Base-by-base conservation (phyloP, 2,888 invertebrate species). In the Caenorhabditis sp. region DNA sequence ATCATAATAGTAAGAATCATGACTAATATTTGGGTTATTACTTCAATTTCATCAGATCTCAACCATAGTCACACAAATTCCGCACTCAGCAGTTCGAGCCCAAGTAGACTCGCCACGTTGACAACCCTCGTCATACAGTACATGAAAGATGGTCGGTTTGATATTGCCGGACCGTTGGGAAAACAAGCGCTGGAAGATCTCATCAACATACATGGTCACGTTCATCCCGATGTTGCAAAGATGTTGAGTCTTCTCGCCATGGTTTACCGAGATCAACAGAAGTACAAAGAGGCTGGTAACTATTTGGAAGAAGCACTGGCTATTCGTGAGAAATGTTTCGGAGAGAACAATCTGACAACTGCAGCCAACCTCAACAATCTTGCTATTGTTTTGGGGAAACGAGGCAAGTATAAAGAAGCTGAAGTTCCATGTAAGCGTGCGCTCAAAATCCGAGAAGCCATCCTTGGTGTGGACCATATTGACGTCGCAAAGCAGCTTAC, bases 121-220 rank as follows among this genome's bases (percentile, higher is more conserved):
- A 98, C 99, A 94, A 99, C 99, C 94, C 94, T 99, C 92, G 99
- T 92, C 77, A 99, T 99, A 89, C 99, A 99, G 94, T 99, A 99
- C 94, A 99, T 99, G 63, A 97, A 97, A 64, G 88, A 89, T 94
- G 99, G 97, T 83, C 92, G 96, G 87, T 97, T 97, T 93, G 96
- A 99, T 94, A 99, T 99, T 47, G 99, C 99, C 12, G 98, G 99
- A 90, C 99, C 99, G n/a, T 94, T 99, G n/a, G 99, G 99, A 94
- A 98, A 99, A 93, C 99, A 91, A 80, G 99, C 99, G 0, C 94
- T 99, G 58, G 99, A 99, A 93, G 99, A 99, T 94, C 94, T 99
- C 90, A 98, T 99, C 94, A 98, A 97, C 94, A 98, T 97, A 0
- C 96, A 96, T 80, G 99, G 99, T 0, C 98, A 98, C 93, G 97